Conservation (phyloP, 2,888 invertebrate genomes). For the Panorpa germanica region DNA sequence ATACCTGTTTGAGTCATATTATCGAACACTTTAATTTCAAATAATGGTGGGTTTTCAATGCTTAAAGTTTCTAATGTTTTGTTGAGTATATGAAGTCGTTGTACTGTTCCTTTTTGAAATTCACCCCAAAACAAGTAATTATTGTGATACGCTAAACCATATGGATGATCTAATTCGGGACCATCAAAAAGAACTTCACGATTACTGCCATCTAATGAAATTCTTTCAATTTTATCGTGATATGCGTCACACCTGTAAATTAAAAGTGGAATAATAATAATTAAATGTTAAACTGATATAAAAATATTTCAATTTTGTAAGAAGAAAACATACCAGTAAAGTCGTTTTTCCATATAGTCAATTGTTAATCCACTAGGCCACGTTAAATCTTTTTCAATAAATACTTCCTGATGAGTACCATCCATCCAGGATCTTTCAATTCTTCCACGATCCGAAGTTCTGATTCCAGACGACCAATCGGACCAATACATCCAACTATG, state of each 20-base stretch:
- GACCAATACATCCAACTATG: conserved; percentile 53
- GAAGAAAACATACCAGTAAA: conserved; percentile 32
- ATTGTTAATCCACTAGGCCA: conserved; percentile 64
- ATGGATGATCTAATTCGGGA: conserved; percentile 37
- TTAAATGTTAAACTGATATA: not conserved
- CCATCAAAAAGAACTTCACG: conserved; percentile 29
- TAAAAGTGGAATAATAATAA: conserved; percentile 4
- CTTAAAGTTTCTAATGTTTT: conserved; percentile 28
- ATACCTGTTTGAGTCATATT: conserved; percentile 31
- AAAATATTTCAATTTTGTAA: conserved; percentile 6
- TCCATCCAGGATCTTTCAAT: conserved; percentile 59
- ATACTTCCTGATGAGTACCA: conserved; percentile 36
- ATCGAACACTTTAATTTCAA: conserved; percentile 48
- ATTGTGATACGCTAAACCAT: conserved; percentile 43
- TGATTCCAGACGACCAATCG: conserved; percentile 38
- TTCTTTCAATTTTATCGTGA: conserved; percentile 44
- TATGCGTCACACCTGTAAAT: conserved; percentile 43
- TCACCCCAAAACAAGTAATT: conserved; percentile 52
- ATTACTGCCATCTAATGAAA: conserved; percentile 32
- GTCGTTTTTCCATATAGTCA: conserved; percentile 30
- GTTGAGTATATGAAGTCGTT: conserved; percentile 26
- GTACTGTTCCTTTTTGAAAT: conserved; percentile 39
- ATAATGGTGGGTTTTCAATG: conserved; percentile 40
- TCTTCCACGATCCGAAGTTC: conserved; percentile 26
- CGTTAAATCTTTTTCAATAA: conserved; percentile 32